Evolutionary conservation across 2,888 invertebrate genomes (phyloP).

Genomic region (Macrophya alboannulata): DNA sequence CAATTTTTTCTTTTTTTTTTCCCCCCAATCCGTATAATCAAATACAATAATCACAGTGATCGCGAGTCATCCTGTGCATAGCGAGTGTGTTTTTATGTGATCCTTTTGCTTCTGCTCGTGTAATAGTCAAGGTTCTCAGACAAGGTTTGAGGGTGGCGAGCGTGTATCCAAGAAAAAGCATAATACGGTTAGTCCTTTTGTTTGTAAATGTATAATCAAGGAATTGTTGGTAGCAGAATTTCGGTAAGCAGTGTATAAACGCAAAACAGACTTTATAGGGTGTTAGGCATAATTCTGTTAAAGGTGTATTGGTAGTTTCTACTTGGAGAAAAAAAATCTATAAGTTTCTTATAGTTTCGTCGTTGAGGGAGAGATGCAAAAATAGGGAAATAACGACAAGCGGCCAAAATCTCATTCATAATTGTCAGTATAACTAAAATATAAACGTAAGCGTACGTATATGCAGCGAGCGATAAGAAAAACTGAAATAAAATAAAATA

Average conservation of each 20-base stretch:
- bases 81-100: neutral
- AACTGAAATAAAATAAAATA: neutral
- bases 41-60: neutral
- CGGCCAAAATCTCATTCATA: neutral
- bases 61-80: conserved; percentile 14
- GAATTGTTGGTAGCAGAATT: neutral
- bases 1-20: neutral
- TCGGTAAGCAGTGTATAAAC: neutral
- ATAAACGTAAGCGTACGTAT: neutral
- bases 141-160: neutral
- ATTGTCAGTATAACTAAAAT: neutral
- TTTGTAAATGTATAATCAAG: neutral
- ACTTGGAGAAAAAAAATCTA: neutral
- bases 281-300: neutral
- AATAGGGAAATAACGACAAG: neutral
- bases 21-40: neutral
- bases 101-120: no score
- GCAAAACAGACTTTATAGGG: neutral
- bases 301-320: neutral
- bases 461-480: neutral
- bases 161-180: neutral
- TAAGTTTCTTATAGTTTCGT: neutral
- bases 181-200: neutral
- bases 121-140: neutral
- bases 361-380: neutral